Evolutionary conservation across 2,888 invertebrate genomes (phyloP).

Genomic region (Tenthredo scrophulariae): DNA sequence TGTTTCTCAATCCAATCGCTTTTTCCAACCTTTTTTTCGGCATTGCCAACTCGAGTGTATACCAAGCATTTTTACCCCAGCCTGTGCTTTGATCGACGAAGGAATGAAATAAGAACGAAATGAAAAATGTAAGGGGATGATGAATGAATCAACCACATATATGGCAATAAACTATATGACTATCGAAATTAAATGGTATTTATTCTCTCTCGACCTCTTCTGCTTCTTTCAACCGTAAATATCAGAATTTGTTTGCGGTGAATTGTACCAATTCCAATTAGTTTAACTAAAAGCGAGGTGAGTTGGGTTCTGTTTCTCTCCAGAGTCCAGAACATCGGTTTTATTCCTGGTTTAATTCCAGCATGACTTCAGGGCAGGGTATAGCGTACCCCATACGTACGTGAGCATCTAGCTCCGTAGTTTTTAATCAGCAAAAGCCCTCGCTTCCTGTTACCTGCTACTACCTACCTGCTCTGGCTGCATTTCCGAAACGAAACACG

Average conservation of each 20-base stretch:
- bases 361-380: not conserved
- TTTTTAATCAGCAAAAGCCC: slow-evolving; percentile 40
- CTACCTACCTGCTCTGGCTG: not conserved
- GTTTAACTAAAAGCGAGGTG: not conserved
- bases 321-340: not conserved
- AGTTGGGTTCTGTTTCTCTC: not conserved
- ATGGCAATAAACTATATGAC: not conserved
- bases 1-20: not conserved
- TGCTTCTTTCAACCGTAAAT: not conserved
- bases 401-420: not conserved
- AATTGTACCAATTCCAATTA: slow-evolving; percentile 20
- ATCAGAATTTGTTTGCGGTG: not conserved
- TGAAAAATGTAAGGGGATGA: not conserved
- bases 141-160: not conserved
- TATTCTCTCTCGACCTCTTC: not conserved
- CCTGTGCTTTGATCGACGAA: not conserved
- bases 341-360: slow-evolving; percentile 15
- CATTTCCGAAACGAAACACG: not conserved
- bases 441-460: not conserved
- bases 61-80: not conserved
- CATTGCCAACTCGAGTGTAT: not conserved
- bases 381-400: not conserved
- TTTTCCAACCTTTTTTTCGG: not conserved
- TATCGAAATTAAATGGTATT: not conserved
- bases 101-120: not conserved